Percentiles rank a stretch among this genome's conserved stretches.
phyloP scores from a whole-genome alignment of 2,113 vertebrate genomes.

The Nerophis ophidion region DNA sequence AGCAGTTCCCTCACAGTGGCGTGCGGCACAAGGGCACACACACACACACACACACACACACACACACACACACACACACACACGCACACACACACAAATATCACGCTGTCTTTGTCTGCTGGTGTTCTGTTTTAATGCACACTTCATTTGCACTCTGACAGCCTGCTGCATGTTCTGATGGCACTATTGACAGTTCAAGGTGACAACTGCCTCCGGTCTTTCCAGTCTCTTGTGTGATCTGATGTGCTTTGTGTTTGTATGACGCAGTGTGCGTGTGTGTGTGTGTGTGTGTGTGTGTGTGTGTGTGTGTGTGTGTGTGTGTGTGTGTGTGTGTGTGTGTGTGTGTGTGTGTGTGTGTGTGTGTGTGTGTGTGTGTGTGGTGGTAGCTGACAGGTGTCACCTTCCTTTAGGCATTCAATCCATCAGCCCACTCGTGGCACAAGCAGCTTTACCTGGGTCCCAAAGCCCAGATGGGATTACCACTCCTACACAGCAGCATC shows the following conservation, averaged over 20 bases:
- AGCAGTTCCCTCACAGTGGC: no score
- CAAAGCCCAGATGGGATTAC: conserved; percentile 33
- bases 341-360: conserved; percentile 24
- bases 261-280: conserved; percentile 7
- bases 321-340: conserved; percentile 11
- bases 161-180: conserved; percentile 47
- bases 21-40: no score
- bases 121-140: conserved; percentile 19
- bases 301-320: background rate
- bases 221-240: conserved; percentile 10
- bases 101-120: background rate
- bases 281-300: conserved; percentile 19
- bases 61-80: no score
- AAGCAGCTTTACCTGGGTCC: conserved; percentile 45
- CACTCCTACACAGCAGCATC: background rate
- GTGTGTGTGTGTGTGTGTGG: conserved; percentile 11
- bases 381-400: conserved; percentile 66
- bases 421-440: conserved; percentile 64
- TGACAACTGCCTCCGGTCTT: conserved; percentile 48
- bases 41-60: no score
- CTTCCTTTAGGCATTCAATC: conserved; percentile 69
- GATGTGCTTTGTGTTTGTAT: conserved; percentile 11
- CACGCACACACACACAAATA: no score
- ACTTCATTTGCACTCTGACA: conserved; percentile 56
- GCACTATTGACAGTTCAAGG: conserved; percentile 62